Evolutionary conservation across 2,113 vertebrate genomes (phyloP).

Genomic region (Nothocercus julius): DNA sequence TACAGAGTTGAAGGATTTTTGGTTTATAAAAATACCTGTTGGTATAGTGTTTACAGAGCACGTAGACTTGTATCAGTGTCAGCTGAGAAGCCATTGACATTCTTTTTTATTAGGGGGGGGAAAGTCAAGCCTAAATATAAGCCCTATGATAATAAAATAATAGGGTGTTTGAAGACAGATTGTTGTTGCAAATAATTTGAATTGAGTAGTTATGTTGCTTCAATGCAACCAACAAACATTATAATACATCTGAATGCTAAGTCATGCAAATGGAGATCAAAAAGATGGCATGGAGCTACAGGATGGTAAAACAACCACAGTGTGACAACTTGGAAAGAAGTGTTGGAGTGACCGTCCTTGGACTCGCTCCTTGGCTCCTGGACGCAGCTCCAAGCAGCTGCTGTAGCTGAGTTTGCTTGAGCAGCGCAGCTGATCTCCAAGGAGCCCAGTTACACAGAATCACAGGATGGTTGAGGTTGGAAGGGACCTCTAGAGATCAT

Average conservation of each 20-base stretch:
- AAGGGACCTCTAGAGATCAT: too few relatives aligned
- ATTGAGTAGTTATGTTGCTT: not conserved
- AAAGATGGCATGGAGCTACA: not conserved
- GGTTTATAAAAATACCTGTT: not conserved
- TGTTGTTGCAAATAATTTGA: not conserved
- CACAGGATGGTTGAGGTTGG: too few relatives aligned
- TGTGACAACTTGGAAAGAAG: not conserved
- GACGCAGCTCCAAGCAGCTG: fast-evolving
- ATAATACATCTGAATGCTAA: not conserved
- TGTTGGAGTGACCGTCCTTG: not conserved
- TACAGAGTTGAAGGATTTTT: not conserved
- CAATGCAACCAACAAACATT: not conserved
- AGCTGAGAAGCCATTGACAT: not conserved
- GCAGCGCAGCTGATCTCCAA: not conserved
- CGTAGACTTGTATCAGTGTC: not conserved
- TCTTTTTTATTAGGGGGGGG: not conserved
- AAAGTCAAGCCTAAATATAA: not conserved
- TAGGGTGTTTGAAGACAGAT: not conserved
- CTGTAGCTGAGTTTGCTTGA: not conserved
- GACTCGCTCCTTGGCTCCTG: too few relatives aligned
- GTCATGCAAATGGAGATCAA: not conserved
- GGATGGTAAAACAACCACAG: not conserved
- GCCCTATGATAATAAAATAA: not conserved
- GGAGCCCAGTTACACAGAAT: not conserved
- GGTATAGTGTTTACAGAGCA: not conserved